These are phyloP conservation scores for Nothobranchius kuhntae DNA, from an alignment of 2,113 vertebrate species.

Conservation along the genomic window DNA sequence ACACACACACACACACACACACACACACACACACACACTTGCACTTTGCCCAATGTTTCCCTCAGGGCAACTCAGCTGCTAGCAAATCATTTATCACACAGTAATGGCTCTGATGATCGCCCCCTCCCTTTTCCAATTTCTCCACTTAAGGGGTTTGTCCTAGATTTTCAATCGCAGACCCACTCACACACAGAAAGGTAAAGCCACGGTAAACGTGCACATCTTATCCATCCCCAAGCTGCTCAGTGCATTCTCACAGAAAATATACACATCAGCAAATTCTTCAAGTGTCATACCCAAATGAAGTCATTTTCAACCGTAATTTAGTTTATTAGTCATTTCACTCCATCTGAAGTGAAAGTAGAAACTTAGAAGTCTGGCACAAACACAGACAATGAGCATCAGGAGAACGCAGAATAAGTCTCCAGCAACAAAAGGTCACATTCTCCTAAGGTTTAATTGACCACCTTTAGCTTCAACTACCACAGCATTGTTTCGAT, in stretches of 20 bases:
- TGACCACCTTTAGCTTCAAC: too few relatives aligned
- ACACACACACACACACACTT: background rate
- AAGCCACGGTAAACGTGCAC: background rate
- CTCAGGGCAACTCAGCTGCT: conserved; percentile 58
- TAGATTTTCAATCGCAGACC: conserved; percentile 65
- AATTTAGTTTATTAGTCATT: background rate
- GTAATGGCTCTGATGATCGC: conserved; percentile 76
- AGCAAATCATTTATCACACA: conserved; percentile 73
- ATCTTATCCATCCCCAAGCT: conserved; percentile 3
- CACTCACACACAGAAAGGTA: conserved; percentile 11
- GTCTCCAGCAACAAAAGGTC: too few relatives aligned
- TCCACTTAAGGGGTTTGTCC: conserved; percentile 67
- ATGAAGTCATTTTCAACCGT: background rate
- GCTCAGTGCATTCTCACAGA: background rate
- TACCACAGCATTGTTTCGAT: too few relatives aligned
- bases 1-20: conserved; percentile 12
- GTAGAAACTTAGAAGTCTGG: background rate
- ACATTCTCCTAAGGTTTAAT: too few relatives aligned
- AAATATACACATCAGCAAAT: background rate
- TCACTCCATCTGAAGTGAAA: background rate
- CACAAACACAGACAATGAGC: background rate
- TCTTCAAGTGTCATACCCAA: background rate
- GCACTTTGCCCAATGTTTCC: conserved; percentile 39
- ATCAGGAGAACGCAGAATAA: background rate
- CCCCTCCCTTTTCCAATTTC: conserved; percentile 42